Percentiles rank a stretch among this genome's conserved stretches.
Evolutionary conservation across 2,888 invertebrate genomes (phyloP).

Genomic region (Pecten maximus): DNA sequence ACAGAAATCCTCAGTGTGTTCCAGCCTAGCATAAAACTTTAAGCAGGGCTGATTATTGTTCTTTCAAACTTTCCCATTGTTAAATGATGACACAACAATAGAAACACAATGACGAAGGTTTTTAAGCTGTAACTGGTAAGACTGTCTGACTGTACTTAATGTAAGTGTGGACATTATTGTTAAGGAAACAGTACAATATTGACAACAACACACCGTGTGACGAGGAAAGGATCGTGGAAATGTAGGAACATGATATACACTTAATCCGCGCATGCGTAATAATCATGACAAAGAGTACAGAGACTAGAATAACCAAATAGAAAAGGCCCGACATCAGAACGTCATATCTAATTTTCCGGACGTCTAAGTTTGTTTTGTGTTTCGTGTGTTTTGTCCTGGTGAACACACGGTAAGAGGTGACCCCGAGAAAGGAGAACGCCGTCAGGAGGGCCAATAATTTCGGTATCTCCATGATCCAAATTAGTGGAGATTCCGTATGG

Average conservation of each 20-base stretch:
- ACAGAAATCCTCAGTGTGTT: too few species aligned
- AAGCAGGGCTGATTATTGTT: too few species aligned
- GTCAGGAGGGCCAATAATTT: neutral
- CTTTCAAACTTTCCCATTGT: too few species aligned
- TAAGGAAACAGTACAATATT: slow-evolving; percentile 7
- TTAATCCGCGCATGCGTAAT: neutral
- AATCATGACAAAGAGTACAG: neutral
- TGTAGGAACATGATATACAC: neutral
- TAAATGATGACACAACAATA: too few species aligned
- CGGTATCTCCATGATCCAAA: neutral
- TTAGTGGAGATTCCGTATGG: neutral
- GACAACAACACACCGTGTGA: neutral
- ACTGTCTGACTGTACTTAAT: slow-evolving; percentile 16
- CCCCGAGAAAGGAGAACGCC: neutral
- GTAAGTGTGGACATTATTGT: neutral
- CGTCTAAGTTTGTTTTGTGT: neutral
- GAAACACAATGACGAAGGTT: too few species aligned
- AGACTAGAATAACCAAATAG: neutral
- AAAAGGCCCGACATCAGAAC: neutral
- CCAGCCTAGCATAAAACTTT: too few species aligned
- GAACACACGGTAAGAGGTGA: neutral
- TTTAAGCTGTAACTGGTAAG: neutral
- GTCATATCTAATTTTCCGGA: neutral
- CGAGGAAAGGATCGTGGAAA: neutral
- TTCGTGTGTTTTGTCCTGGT: neutral